Conservation (phyloP, 2,888 invertebrate species). For the Leucania comma region DNA sequence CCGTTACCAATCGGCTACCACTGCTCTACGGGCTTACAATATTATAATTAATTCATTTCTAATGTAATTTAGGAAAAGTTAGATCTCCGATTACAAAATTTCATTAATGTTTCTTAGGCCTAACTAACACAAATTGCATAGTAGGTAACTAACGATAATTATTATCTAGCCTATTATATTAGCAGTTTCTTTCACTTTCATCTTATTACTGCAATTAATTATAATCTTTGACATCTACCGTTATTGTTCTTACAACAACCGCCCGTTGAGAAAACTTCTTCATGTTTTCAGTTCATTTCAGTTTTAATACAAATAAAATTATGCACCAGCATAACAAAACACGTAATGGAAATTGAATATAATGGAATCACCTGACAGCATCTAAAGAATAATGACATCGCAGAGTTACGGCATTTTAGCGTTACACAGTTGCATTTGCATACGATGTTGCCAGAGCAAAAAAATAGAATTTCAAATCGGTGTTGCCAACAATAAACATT, state of each 20-base stretch:
- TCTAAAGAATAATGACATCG: constrained; percentile 34
- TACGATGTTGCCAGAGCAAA: constrained; percentile 54
- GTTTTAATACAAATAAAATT: constrained; percentile 13
- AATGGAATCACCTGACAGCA: constrained; percentile 30
- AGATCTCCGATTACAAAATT: constrained; percentile 5
- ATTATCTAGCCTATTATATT: constrained; percentile 38
- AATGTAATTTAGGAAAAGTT: background rate
- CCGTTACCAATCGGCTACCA: too few species aligned
- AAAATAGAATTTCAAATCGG: constrained; percentile 50
- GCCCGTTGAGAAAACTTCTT: constrained; percentile 6
- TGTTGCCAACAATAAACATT: constrained; percentile 66
- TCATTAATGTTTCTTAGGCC: constrained; percentile 1
- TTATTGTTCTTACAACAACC: constrained; percentile 55
- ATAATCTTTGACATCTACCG: constrained; percentile 54
- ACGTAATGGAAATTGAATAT: constrained; percentile 32
- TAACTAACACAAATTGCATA: constrained; percentile 35
- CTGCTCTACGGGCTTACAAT: background rate
- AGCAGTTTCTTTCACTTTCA: constrained; percentile 52
- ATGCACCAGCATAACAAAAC: constrained; percentile 19
- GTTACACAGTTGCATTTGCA: constrained; percentile 56
- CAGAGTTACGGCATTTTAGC: constrained; percentile 30
- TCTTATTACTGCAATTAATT: constrained; percentile 50
- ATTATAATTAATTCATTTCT: background rate
- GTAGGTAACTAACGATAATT: constrained; percentile 29
- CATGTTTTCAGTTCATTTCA: constrained; percentile 27